phyloP scores from a whole-genome alignment of 2,113 vertebrate species.

The Buteo buteo region DNA sequence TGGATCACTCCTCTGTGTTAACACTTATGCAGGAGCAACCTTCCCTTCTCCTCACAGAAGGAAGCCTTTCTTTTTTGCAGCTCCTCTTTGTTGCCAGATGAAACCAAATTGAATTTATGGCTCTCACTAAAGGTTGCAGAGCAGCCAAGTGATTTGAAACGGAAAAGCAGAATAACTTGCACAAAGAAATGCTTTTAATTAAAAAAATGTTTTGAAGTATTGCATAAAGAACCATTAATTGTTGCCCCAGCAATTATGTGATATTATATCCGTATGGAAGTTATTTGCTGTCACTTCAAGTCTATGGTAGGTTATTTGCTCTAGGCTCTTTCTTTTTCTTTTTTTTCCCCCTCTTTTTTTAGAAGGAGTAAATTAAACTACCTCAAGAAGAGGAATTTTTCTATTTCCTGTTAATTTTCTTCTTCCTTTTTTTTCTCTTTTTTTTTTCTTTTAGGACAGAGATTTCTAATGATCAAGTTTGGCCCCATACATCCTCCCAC shows the following conservation, averaged over 20 bases:
- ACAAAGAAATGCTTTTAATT: constrained; percentile 16
- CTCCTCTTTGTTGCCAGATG: neutral
- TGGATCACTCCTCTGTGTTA: neutral
- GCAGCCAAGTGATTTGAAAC: neutral
- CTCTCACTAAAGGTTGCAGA: neutral
- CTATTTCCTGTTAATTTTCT: constrained; percentile 46
- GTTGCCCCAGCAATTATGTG: neutral
- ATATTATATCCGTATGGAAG: neutral
- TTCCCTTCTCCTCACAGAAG: neutral
- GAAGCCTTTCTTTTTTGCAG: neutral
- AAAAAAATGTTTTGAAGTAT: constrained; percentile 19
- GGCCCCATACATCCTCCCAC: neutral
- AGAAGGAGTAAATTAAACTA: constrained; percentile 14
- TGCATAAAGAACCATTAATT: neutral
- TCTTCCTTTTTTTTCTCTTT: neutral
- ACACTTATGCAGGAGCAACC: neutral
- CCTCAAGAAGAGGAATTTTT: constrained; percentile 25
- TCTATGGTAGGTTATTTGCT: constrained; percentile 1
- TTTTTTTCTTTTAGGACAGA: neutral
- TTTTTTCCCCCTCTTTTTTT: neutral
- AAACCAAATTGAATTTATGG: neutral
- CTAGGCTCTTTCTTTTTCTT: neutral
- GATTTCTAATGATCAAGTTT: neutral
- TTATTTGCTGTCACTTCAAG: neutral
- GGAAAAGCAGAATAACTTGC: neutral